A percentile compares a stretch with the other conserved stretches of the same genome.
Evolutionary conservation across 2,113 vertebrate species (phyloP).

Genomic region (Mustela lutreola): DNA sequence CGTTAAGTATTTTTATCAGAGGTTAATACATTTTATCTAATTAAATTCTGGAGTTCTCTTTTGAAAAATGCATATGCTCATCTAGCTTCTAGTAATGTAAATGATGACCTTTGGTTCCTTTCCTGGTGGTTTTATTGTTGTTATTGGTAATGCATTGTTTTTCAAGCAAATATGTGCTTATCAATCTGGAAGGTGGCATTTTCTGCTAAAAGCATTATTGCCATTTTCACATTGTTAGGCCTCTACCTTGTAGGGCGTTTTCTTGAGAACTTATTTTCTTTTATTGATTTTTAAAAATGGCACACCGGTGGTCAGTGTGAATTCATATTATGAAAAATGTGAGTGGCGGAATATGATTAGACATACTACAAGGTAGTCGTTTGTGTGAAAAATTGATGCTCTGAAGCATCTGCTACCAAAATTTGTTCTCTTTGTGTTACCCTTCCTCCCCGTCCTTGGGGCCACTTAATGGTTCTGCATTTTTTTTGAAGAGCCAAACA

Average conservation of each 20-base stretch:
- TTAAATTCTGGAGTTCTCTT: constrained; percentile 37
- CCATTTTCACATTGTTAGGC: constrained; percentile 5
- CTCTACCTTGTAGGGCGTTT: constrained; percentile 28
- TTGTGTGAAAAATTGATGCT: not conserved
- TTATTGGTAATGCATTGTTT: constrained; percentile 53
- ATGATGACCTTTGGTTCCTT: constrained; percentile 32
- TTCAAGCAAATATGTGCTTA: constrained; percentile 3
- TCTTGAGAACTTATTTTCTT: constrained; percentile 51
- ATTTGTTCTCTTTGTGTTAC: not conserved
- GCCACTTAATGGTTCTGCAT: not conserved
- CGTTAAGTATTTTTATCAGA: constrained; percentile 1
- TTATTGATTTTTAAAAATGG: constrained; percentile 32
- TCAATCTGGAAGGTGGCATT: constrained; percentile 44
- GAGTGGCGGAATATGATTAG: constrained; percentile 12
- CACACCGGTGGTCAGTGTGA: not conserved
- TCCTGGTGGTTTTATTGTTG: constrained; percentile 44
- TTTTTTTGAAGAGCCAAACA: not conserved
- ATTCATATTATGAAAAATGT: constrained; percentile 45
- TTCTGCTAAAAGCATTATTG: constrained; percentile 46
- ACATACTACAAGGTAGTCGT: not conserved
- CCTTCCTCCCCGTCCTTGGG: not conserved
- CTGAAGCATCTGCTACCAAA: constrained; percentile 4
- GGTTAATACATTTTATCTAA: constrained; percentile 40
- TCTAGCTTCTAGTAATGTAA: not conserved
- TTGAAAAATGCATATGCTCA: not conserved